Base-by-base conservation (phyloP, 2,113 vertebrate species). In the Rhinoptilus africanus region DNA sequence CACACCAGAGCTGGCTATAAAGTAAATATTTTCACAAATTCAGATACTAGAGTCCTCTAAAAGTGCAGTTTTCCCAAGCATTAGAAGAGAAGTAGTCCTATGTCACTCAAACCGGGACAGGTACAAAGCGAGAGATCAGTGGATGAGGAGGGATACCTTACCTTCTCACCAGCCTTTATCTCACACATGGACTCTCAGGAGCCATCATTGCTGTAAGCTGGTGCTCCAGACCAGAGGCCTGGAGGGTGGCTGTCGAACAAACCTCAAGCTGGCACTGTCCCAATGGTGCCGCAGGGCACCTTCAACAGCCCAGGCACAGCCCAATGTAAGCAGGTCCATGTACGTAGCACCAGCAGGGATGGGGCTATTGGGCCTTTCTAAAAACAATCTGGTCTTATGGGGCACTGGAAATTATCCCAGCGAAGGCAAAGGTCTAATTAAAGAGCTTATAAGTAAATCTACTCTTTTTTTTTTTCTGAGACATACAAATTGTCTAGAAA, bases 261-360 rank as follows among this genome's bases (percentile, higher is more conserved):
- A 48, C 20, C 32, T 54, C 1, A 6, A 47, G n/a, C 27, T 3
- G 2, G 45, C 30, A 43, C 41, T 1, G 0, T 39, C n/a, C 60
- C 28, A 23, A 22, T 4, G 5, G n/a, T 11, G 50, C 28, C 14
- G n/a, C 60, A 48, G 34, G 59, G 59, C 48, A 63, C 21, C 48
- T 6, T 39, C 20, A 73, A 47, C 24, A 51, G 47, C 5, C 1
- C 11, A 27, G 23, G 15, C 26, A 34, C 59, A 53, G 59, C 82
- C 59, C 32, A 24, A 26, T 4, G 6, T 9, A 6, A 54, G 48
- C 48, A 34, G 34, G 39, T 47, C 50, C 8, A 6, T 5, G 10
- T 21, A 37, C 1, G 3, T 27, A 54, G 48, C 41, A 34, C n/a
- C 4, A 21, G 71, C 28, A 48, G 60, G 14, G n/a, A 66, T 39